Base-by-base conservation (phyloP, 2,888 invertebrate species). In the Ormia ochracea region DNA sequence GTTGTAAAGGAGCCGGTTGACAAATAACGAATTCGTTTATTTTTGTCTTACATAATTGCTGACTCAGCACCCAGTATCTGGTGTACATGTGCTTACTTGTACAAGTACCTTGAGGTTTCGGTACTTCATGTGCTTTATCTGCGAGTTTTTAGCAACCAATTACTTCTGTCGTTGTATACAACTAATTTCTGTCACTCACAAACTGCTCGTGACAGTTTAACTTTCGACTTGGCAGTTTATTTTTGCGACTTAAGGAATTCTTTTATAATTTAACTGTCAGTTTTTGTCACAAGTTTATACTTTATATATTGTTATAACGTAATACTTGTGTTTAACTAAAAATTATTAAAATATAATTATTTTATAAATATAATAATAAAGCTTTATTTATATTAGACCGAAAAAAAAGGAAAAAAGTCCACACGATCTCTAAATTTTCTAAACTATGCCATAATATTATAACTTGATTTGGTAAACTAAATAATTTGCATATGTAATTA, bases 121-220 rank as follows among this genome's bases (percentile, higher is more conserved):
- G n/a, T 23, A 41, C 14, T 28, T 33, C 17, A 59, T 21, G 23
- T 14, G 52, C 43, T 72, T 59, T 36, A 33, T 52, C 43, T 63
- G 10, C 17, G 19, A 45, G 65, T 65, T 48, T 21, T 17, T 45
- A 19, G 12, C n/a, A 38, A 73, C 56, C 65, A 48, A 38, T 74
- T 74, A 14, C 21, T 54, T 9, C 28, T 26, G 33, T 14, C 43
- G 21, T 52, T 21, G 5, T 23, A 14, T 6, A 52, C 17, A 56
- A 56, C 36, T 28, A 31, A 38, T 41, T 59, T 26, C n/a, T 19
- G 21, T 31, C 21, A 28, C 14, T 54, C n/a, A 31, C 19, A 2
- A 12, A 21, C 31, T 41, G 7, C 31, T 66, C n/a, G 5, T 10
- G 4, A n/a, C 52, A 45, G 9, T 19, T 21, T 14, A 9, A 21